Evolutionary conservation across 37 sponge, comb jelly and placozoan genomes (phyloP).

Genomic region (Petrosia ficiformis): DNA sequence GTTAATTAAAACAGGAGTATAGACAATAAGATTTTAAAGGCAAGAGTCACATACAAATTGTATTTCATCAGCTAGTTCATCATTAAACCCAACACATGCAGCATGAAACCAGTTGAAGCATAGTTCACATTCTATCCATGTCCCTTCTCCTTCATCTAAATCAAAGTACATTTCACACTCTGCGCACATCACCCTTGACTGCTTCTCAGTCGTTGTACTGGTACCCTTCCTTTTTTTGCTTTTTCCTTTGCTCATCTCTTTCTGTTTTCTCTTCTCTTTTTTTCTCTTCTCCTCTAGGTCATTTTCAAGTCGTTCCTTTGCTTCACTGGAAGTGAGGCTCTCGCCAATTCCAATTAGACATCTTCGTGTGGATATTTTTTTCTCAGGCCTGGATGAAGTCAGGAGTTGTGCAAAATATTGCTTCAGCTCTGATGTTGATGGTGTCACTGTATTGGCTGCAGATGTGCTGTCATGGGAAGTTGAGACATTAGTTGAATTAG

Average conservation of each 20-base stretch:
- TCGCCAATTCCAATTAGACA: background rate
- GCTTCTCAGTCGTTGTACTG: background rate
- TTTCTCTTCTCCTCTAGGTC: background rate
- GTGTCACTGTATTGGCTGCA: too few relatives aligned
- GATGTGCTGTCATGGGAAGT: too few relatives aligned
- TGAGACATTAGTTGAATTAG: too few relatives aligned
- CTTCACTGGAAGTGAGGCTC: background rate
- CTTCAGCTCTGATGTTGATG: too few relatives aligned
- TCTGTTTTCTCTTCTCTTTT: background rate
- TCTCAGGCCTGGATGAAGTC: background rate
- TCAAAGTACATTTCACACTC: background rate
- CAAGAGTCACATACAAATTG: too few relatives aligned
- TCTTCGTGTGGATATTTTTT: background rate
- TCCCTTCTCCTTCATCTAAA: background rate
- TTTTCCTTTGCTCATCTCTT: background rate
- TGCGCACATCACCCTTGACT: background rate
- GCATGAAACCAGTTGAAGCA: background rate
- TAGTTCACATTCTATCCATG: background rate
- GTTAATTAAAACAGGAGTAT: too few relatives aligned
- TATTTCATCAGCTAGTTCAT: too few relatives aligned
- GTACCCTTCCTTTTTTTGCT: background rate
- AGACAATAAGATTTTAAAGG: too few relatives aligned
- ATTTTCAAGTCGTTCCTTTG: background rate
- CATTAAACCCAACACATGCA: background rate
- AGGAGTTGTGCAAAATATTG: background rate